Base-by-base conservation (phyloP, 2,797 vertebrate species). In the Menidia menidia region DNA sequence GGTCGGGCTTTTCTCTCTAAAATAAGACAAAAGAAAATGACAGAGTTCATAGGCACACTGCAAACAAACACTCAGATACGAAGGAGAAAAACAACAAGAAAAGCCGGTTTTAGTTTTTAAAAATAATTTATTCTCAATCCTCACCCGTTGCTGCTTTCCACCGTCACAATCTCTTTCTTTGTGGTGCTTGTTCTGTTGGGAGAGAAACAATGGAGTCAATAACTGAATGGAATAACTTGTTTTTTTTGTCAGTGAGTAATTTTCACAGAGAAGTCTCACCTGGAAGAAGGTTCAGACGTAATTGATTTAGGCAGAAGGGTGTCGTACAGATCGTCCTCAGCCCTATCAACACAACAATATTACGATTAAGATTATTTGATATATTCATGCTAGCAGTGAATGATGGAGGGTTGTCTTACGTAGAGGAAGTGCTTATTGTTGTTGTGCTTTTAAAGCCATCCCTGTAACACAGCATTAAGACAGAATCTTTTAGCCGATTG, bases 321-420 rank as follows among this genome's bases (percentile, higher is more conserved):
- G 79, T 11, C 78, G 25, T 90, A 91, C 64, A 91, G 64, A 0
- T 80, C 39, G 81, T 93, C 84, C 44, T 85, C 82, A 67, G 86
- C 11, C 45, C 92, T 93, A 74, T 31, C 15, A 48, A 54, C 6
- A 73, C 7, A 75, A 43, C 0, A 43, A 2, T 2, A 55, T 51
- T 15, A 39, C 35, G 2, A 56, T 25, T 25, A 25, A 25, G 25
- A 25, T 25, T 25, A 25, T 25, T 25, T 25, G 25, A 25, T 25
- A 25, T 25, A 25, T 35, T 31, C 9, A 6, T 4, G 16, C 48
- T 31, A 12, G 30, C 19, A 55, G 19, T 6, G 1, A 42, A 7
- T n/a, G 19, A 47, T 3, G 2, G 60, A 48, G 8, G 19, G 60
- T 64, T 56, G 35, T 61, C 83, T 89, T 83, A 92, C 91, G 2